Conservation (phyloP, 2,113 vertebrate genomes). For the Gnathonemus longibarbis region DNA sequence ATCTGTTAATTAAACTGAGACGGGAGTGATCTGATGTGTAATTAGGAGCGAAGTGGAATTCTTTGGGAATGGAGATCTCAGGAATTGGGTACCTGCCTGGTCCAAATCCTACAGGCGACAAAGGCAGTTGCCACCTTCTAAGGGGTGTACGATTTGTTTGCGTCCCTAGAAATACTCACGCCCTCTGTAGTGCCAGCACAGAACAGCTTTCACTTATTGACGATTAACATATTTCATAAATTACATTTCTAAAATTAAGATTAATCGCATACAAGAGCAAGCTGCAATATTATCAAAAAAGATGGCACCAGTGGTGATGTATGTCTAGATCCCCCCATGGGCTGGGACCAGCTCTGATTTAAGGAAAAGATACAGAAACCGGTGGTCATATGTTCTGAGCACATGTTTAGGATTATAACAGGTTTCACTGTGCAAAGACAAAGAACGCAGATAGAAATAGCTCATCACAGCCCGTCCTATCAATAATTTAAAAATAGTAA, state of each 20-base stretch:
- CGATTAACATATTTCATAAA: no score
- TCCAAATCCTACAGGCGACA: neutral
- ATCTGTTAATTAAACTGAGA: constrained; percentile 16
- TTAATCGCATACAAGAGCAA: neutral
- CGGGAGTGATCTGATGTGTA: neutral
- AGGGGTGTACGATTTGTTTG: neutral
- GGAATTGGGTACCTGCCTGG: neutral
- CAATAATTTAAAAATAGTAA: neutral
- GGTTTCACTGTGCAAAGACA: neutral
- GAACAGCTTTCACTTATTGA: neutral
- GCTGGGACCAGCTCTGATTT: neutral
- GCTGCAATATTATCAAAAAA: neutral
- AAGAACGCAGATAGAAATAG: neutral
- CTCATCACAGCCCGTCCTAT: neutral
- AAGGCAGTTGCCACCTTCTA: neutral
- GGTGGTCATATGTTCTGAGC: neutral
- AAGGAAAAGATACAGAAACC: neutral
- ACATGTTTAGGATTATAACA: neutral
- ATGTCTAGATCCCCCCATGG: neutral
- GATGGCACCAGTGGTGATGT: no score
- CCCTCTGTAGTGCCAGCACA: neutral
- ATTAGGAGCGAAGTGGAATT: neutral
- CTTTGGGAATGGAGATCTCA: neutral
- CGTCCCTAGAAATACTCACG: neutral
- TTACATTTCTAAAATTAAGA: neutral